A percentile compares a stretch with the other conserved stretches of the same genome.
Evolutionary conservation across 2,113 vertebrate species (phyloP).

Genomic region (Sinosuthora webbiana): DNA sequence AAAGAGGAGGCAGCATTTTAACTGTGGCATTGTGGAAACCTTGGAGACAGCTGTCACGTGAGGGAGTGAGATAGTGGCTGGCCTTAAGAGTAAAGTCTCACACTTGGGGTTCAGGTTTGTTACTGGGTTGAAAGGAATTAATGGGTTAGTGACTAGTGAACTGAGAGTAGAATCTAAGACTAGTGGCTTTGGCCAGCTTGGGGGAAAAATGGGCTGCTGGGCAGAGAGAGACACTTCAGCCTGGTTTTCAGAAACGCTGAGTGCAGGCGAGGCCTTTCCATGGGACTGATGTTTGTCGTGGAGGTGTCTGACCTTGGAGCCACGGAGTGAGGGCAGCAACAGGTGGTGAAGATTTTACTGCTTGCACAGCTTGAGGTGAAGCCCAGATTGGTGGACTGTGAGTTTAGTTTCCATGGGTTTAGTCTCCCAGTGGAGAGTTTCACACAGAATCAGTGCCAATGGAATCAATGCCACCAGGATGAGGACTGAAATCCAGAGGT

Average conservation of each 20-base stretch:
- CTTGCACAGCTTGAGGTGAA: background rate
- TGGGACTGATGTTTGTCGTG: background rate
- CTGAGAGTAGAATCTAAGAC: background rate
- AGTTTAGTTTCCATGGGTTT: background rate
- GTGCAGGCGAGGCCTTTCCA: background rate
- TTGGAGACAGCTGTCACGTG: background rate
- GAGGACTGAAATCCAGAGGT: background rate
- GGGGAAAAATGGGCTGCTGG: background rate
- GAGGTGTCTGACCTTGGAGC: background rate
- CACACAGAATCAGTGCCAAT: too few species aligned
- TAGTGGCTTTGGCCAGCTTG: background rate
- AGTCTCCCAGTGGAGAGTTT: background rate
- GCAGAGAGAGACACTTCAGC: background rate
- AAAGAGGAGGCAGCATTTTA: background rate
- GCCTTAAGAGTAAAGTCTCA: background rate
- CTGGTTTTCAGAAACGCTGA: background rate
- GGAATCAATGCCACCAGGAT: background rate
- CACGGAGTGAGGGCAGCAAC: fast-evolving
- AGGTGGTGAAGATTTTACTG: background rate
- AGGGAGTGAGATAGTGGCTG: background rate
- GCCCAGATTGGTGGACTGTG: fast-evolving
- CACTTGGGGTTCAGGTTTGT: background rate
- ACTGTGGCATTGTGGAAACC: background rate
- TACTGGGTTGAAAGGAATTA: background rate
- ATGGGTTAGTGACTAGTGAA: background rate